phyloP scores from a whole-genome alignment of 2,888 invertebrate species.

The Carpatolechia fugitivella region DNA sequence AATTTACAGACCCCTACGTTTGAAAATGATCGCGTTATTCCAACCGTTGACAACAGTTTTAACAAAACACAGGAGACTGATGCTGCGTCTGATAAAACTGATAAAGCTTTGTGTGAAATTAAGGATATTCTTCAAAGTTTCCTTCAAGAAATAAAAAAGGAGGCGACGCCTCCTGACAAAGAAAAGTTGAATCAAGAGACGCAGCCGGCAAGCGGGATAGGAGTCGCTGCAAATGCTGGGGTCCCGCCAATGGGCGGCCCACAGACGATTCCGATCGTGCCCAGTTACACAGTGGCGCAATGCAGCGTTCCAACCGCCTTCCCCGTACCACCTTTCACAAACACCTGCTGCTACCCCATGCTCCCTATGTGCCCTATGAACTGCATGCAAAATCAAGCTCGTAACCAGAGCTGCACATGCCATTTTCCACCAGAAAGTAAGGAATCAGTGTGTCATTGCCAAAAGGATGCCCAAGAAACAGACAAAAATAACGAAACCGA shows the following conservation, averaged over 20 bases:
- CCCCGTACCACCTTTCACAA: slow-evolving; percentile 40
- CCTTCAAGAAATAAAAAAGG: slow-evolving; percentile 64
- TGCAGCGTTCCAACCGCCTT: not conserved
- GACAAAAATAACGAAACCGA: slow-evolving; percentile 48
- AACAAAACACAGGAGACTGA: slow-evolving; percentile 49
- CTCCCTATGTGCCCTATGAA: slow-evolving; percentile 60
- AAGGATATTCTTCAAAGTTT: slow-evolving; percentile 66
- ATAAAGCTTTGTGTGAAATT: slow-evolving; percentile 65
- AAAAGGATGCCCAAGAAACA: slow-evolving; percentile 31
- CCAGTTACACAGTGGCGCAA: not conserved
- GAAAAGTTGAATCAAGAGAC: slow-evolving; percentile 29
- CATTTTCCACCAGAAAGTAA: slow-evolving; percentile 33
- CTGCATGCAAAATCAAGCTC: slow-evolving; percentile 51
- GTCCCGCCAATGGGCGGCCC: not conserved
- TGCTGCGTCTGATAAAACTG: slow-evolving; percentile 50
- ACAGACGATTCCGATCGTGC: not conserved
- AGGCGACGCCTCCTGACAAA: slow-evolving; percentile 37
- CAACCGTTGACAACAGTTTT: slow-evolving; percentile 35
- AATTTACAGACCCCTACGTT: slow-evolving; percentile 35
- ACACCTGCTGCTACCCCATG: slow-evolving; percentile 54
- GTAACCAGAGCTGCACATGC: slow-evolving; percentile 53
- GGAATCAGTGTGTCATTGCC: slow-evolving; percentile 32
- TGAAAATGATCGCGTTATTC: slow-evolving; percentile 31
- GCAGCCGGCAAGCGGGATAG: slow-evolving; percentile 25
- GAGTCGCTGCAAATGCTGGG: slow-evolving; percentile 24